Conservation (phyloP, 30 jellyfish, hydroid and myxozoan genomes). For the Pseudorhiza aurosa region DNA sequence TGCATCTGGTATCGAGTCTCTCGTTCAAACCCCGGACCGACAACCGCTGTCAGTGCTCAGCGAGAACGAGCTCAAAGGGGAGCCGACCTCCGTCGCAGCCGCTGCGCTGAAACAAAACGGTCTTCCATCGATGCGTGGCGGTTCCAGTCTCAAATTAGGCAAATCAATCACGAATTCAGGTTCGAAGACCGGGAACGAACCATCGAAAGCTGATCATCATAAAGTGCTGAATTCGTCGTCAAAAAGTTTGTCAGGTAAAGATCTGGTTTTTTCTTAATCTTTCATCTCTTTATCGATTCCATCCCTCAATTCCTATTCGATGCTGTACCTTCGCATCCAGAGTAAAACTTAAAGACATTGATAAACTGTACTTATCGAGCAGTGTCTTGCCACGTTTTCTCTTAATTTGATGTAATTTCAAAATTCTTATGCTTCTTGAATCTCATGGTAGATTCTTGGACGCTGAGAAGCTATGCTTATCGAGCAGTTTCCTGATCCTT, state of each 20-base stretch:
- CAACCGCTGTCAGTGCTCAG: slow-evolving; percentile 50
- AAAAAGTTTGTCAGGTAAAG: not conserved
- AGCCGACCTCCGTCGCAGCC: not conserved
- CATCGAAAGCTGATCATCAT: slow-evolving; percentile 10
- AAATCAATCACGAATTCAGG: slow-evolving; percentile 3
- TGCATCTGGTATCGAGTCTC: slow-evolving; percentile 49
- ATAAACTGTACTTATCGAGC: no score
- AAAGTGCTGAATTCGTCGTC: slow-evolving; percentile 14
- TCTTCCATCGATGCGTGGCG: slow-evolving; percentile 51
- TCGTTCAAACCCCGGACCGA: slow-evolving; percentile 44
- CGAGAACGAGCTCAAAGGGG: slow-evolving; percentile 12
- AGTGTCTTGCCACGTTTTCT: no score
- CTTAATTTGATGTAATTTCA: no score
- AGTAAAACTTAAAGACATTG: no score
- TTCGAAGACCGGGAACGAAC: not conserved
- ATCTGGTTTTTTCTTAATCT: not conserved
- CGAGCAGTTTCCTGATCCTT: no score
- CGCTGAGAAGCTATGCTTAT: no score
- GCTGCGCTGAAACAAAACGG: slow-evolving; percentile 12
- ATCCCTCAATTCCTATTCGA: no score
- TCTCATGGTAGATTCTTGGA: no score
- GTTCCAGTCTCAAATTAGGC: slow-evolving; percentile 24
- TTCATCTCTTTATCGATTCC: not conserved
- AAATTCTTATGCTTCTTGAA: no score
- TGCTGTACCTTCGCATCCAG: no score